Base-by-base conservation (phyloP, 2,113 vertebrate species). In the Procavia capensis region DNA sequence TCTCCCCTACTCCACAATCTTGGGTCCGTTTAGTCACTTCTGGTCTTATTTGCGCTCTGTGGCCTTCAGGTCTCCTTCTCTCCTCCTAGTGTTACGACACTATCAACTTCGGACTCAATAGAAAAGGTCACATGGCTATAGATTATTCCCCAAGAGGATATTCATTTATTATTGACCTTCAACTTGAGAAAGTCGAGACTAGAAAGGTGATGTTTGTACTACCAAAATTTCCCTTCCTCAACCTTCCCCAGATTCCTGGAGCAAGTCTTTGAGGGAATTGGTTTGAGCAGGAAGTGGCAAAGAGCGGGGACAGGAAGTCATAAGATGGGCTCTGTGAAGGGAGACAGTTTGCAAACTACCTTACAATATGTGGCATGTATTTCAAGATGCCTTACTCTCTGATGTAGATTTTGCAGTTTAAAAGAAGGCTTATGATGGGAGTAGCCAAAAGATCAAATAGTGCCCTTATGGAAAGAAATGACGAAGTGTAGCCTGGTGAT, bases 131-230 rank as follows among this genome's bases (percentile, higher is more conserved):
- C 3, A 0, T 95, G 85, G 76, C 43, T 61, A 79, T 63, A 92
- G 80, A 95, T 95, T 96, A 85, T 70, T 39, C 27, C 57, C 50
- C 88, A 66, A 79, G 34, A 92, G n/a, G 86, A 22, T 95, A 61
- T 27, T 92, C 63, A 93, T 81, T 96, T 96, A 96, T 79, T 76
- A 87, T n/a, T 92, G 47, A 95, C 36, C 63, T 95, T 90, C 47
- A 63, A 63, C 63, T 89, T 95, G 36, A 96, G 31, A 95, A 89
- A 91, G 80, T 79, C 39, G 80, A 88, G n/a, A 22, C n/a, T 93
- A 31, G n/a, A 81, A 95, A 92, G 25, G 29, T 82, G 39, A 93
- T 85, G 68, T 88, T 86, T 93, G n/a, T 80, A 54, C 93, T 86
- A 79, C 31, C n/a, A 57, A 68, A 93, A 83, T 45, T 68, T 1